Base-by-base conservation (phyloP, 37 sponge, comb jelly and placozoan genomes). In the Dysidea cf. avara region DNA sequence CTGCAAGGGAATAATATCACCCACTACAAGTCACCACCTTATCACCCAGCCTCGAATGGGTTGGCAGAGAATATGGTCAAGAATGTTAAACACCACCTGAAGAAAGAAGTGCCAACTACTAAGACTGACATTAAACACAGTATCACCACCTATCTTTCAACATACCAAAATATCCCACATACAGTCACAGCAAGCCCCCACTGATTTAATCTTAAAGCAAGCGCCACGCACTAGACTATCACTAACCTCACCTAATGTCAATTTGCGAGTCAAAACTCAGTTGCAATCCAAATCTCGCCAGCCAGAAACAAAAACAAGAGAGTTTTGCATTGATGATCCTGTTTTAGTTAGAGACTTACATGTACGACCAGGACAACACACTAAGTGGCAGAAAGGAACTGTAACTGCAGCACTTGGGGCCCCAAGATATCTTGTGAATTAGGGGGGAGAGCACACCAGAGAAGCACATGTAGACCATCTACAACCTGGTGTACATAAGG, bases 391-490 rank as follows among this genome's bases (percentile, higher is more conserved):
- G 25, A 55, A 55, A 6, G 56, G 56, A 26, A 55, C 7, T 55
- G 25, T 55, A 22, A 55, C 3, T 22, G 56, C 22, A 2, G 25
- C 25, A 4, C 56, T 55, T 7, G 56, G 56, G 3, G 56, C 56
- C 22, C 2, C 25, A 6, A 55, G 25, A 3, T 55, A 55, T 6
- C 22, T 7, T 2, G 56, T 55, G 25, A 3, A n/a, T n/a, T n/a
- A 26, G 3, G 4, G 4, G 3, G 56, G 25, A 7, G 56, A 26
- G 25, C 7, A 55, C 25, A 3, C 22, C 22, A 55, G 56, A 6
- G 25, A 55, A 26, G 56, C 56, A 26, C 56, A 55, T 6, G 4
- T 55, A 26, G 56, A 55, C 56, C 56, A 55, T 6, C 56, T 55
- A 7, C 56, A 26, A 3, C 25, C 56, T 26, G 25, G 56, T 4